phyloP scores from a whole-genome alignment of 2,797 vertebrate genomes.

The Channallabes apus region DNA sequence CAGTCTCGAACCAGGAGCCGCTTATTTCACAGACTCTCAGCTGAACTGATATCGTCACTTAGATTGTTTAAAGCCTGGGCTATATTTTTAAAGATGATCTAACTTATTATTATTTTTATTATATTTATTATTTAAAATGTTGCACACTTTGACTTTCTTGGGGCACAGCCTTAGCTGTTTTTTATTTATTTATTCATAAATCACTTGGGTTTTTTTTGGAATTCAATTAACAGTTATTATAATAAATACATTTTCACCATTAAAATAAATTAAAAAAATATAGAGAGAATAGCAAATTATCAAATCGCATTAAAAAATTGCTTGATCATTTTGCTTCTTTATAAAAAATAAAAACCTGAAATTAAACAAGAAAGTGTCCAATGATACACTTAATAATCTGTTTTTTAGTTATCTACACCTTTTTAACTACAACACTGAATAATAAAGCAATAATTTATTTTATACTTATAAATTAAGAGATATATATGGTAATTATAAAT shows the following conservation, averaged over 20 bases:
- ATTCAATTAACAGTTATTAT: background rate
- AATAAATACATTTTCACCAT: background rate
- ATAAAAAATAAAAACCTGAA: background rate
- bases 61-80: background rate
- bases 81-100: background rate
- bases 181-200: background rate
- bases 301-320: background rate
- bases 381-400: background rate
- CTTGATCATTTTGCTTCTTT: background rate
- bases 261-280: background rate
- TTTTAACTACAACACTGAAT: background rate
- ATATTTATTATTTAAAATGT: background rate
- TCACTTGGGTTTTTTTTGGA: background rate
- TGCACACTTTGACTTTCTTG: background rate
- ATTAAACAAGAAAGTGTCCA: background rate
- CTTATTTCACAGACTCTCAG: background rate
- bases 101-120: background rate
- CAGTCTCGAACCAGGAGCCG: background rate
- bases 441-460: background rate
- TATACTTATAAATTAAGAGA: background rate
- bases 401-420: background rate
- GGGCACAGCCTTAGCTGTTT: background rate
- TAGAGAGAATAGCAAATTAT: background rate
- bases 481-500: background rate
- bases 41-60: too few relatives aligned